Evolutionary conservation across 2,113 vertebrate species (phyloP).

Genomic region (Pagrus major): DNA sequence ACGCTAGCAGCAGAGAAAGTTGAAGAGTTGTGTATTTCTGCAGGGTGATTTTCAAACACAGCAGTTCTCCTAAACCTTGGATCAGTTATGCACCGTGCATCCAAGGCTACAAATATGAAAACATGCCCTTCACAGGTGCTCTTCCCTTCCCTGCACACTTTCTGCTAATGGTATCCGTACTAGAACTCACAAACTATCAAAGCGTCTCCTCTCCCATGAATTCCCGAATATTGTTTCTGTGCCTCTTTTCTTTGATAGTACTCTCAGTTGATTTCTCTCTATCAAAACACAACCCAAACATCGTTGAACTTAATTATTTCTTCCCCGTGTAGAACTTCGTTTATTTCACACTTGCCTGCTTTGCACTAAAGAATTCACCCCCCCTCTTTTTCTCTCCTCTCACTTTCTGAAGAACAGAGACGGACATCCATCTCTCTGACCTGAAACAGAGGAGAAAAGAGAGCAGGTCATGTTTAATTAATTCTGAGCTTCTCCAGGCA

Average conservation of each 20-base stretch:
- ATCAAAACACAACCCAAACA: constrained; percentile 18
- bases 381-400: constrained; percentile 4
- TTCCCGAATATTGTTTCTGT: constrained; percentile 11
- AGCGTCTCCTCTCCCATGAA: neutral
- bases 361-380: constrained; percentile 15
- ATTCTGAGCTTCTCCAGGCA: constrained; percentile 43
- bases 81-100: neutral
- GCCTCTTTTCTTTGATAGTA: neutral
- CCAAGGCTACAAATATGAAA: constrained; percentile 1
- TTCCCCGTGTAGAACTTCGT: neutral
- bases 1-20: too few species aligned
- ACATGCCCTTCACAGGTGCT: too few species aligned
- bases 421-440: constrained; percentile 54
- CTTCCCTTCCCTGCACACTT: neutral
- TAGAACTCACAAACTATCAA: neutral
- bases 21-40: too few species aligned
- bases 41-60: too few species aligned
- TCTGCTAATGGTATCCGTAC: neutral
- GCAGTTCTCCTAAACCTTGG: neutral
- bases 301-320: constrained; percentile 27
- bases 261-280: constrained; percentile 9
- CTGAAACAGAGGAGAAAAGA: constrained; percentile 21
- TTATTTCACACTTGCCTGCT: neutral
- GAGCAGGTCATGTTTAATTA: constrained; percentile 65
- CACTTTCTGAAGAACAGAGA: constrained; percentile 42